These are phyloP conservation scores for Neodiprion virginianus DNA, from an alignment of 1,140 invertebrate genomes.

Conservation along the genomic window DNA sequence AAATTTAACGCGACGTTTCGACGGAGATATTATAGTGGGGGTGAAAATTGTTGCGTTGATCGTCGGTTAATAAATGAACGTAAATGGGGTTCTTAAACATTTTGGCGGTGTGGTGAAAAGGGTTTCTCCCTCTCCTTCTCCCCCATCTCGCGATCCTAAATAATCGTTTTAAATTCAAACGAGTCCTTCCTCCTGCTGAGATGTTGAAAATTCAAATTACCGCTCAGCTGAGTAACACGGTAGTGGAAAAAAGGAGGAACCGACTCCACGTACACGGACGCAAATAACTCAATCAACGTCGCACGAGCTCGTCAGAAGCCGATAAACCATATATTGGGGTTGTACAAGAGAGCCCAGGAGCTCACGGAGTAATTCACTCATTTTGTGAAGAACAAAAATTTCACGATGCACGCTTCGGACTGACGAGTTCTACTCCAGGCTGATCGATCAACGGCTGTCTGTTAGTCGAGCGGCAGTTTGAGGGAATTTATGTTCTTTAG, in stretches of 20 bases:
- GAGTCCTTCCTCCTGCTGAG: background rate
- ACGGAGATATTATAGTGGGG: too few species aligned
- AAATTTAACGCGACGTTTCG: background rate
- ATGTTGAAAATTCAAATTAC: background rate
- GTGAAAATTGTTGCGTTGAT: too few species aligned
- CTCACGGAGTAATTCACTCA: conserved; percentile 21
- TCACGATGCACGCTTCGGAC: conserved; percentile 34
- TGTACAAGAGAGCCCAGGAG: background rate
- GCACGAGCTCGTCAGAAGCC: background rate
- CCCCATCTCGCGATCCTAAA: background rate
- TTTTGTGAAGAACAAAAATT: conserved; percentile 44
- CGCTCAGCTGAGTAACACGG: background rate
- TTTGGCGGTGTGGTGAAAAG: background rate
- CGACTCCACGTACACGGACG: background rate
- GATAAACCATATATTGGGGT: background rate
- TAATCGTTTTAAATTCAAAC: conserved; percentile 1
- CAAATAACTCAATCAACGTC: conserved; percentile 1
- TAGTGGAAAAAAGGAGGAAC: background rate
- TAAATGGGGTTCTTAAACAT: background rate
- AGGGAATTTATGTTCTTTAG: conserved; percentile 40
- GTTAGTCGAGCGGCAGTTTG: conserved; percentile 23
- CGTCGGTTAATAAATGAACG: too few species aligned
- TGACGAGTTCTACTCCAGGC: conserved; percentile 42
- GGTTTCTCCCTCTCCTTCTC: background rate
- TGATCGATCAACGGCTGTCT: conserved; percentile 47